Conservation (phyloP, 2,113 vertebrate species). For the Sphaerodactylus townsendi region DNA sequence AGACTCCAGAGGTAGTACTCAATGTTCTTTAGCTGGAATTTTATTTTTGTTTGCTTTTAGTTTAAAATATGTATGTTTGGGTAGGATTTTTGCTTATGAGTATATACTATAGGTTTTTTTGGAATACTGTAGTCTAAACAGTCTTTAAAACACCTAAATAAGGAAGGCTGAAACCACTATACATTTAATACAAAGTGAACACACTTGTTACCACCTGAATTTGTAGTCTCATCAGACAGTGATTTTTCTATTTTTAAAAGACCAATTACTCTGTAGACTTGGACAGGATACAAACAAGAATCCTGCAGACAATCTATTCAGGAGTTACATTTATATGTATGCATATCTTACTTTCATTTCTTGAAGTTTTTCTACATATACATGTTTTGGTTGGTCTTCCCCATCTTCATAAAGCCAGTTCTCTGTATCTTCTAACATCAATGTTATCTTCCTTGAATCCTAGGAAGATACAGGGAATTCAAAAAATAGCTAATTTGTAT, state of each 20-base stretch:
- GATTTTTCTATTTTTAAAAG: background rate
- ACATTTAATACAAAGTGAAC: background rate
- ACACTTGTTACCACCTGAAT: background rate
- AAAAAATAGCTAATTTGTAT: background rate
- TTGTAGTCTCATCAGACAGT: background rate
- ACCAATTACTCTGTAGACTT: background rate
- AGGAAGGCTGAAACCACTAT: background rate
- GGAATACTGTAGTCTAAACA: background rate
- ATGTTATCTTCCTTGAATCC: constrained; percentile 82
- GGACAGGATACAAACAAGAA: background rate
- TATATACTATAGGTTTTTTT: background rate
- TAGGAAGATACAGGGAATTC: constrained; percentile 8
- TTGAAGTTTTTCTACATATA: constrained; percentile 92
- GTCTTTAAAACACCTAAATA: background rate
- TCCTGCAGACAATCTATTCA: background rate
- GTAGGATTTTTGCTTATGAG: background rate
- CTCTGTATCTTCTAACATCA: constrained; percentile 91
- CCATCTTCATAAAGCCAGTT: constrained; percentile 97
- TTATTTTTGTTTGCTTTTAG: background rate
- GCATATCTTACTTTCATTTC: constrained; percentile 83
- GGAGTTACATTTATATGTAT: background rate
- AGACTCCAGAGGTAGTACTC: background rate
- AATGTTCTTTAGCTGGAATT: background rate
- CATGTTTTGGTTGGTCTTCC: constrained; percentile 91
- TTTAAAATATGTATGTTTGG: background rate